Base-by-base conservation (phyloP, 2,113 vertebrate genomes). In the Azemiops feae region DNA sequence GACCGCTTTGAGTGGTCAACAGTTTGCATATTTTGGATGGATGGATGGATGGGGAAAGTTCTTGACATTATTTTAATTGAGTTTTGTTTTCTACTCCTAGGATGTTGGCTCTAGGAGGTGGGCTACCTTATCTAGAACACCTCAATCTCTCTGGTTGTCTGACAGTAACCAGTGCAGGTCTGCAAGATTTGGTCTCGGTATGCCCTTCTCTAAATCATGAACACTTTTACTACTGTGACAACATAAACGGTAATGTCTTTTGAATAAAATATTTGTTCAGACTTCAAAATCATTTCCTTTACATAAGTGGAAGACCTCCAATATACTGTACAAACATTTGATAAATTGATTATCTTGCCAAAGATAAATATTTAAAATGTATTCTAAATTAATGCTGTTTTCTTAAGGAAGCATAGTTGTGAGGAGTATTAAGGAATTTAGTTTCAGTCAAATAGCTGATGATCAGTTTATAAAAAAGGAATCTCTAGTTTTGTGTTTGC, bases 201-300 rank as follows among this genome's bases (percentile, higher is more conserved):
- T 99, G 99, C 92, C 99, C 99, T 85, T 98, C 98, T 90, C 98
- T 99, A 64, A 99, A 99, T 10, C 98, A 99, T 81, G 99, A 99
- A 97, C 98, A 99, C 97, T 99, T 99, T 97, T 99, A 99, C 98
- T 99, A 99, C 98, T 99, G 99, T 98, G 99, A 99, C 98, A 99
- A 99, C 98, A 99, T 99, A 97, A 98, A 99, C 93, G 99, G 99
- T 99, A 99, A 99, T 97, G 96, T 95, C 92, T 94, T 95, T 96
- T 93, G 96, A 50, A 91, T 93, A 90, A 95, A 94, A 50, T 39
- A 12, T 39, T 18, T 45, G 69, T 25, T 93, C 0, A 22, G 2
- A 85, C 43, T 87, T 64, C 39, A 90, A 25, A 93, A 14, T 27
- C 34, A 47, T 57, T 53, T 50, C 47, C 25, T 2, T 85, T 81